Evolutionary conservation across 2,113 vertebrate species (phyloP), one percentile per base, ranked within the genome.

Genomic region (Aix galericulata): DNA sequence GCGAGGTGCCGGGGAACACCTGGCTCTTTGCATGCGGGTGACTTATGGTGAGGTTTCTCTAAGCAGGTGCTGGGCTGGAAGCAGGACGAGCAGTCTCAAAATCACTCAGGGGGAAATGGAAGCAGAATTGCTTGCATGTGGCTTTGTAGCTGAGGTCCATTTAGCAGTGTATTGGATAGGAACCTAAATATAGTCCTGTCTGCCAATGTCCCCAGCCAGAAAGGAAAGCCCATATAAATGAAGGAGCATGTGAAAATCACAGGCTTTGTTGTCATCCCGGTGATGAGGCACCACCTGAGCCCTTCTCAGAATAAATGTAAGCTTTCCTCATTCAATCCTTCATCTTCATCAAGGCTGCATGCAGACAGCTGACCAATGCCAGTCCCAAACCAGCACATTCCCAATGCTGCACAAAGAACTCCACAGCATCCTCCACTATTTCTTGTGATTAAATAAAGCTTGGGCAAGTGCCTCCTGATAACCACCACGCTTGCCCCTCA

Each of bases 291-390:
- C 92, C 46, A 52, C 27, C 40, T 2, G 1, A 69, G 13, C 36
- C n/a, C 59, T 84, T 74, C 88, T 87, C 83, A 52, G 63, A 68
- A 94, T 92, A 87, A 92, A 95, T 55, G 79, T 29, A 86, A 94
- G 62, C 74, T 11, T 1, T 44, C 13, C 25, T 89, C 36, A 69
- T 87, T 79, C 62, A 58, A 34, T 71, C 66, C 80, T 95, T 95
- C 92, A 73, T 95, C 93, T 96, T 86, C 88, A 89, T 85, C 93
- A 94, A 88, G 93, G 93, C 77, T 94, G 67, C 80, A 66, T 31
- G 42, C 23, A 90, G 93, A 75, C 88, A 92, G 64, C 69, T 91
- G 86, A 71, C 82, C 66, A 94, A 89, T 58, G 82, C 83, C 90
- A 62, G 32, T 46, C 48, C 17, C 44, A 3, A 86, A 68, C 69